Evolutionary conservation across 2,113 vertebrate genomes (phyloP).

Genomic region (Cyanistes caeruleus): DNA sequence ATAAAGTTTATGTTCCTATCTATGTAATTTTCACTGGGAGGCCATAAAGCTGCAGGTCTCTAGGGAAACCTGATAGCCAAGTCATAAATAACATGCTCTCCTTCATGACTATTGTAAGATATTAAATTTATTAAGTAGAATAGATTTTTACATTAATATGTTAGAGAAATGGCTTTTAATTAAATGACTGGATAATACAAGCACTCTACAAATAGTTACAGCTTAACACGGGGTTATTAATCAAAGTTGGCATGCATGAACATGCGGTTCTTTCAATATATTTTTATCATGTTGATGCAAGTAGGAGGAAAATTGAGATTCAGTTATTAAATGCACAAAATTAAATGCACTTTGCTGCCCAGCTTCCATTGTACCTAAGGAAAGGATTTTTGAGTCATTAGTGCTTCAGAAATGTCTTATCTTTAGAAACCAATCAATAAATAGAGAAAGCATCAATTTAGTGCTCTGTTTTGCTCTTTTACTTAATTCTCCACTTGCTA

Average conservation of each 20-base stretch:
- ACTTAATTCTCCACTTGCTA: neutral
- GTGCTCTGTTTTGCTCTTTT: neutral
- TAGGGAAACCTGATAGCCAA: neutral
- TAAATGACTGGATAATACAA: conserved; percentile 32
- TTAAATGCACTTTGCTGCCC: neutral
- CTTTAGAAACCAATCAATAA: conserved; percentile 4
- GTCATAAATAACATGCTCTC: neutral
- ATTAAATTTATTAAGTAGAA: neutral
- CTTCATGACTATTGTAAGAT: neutral
- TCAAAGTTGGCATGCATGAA: neutral
- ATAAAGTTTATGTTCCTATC: neutral
- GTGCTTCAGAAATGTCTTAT: neutral
- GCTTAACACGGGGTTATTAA: conserved; percentile 23
- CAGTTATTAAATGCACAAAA: conserved; percentile 5
- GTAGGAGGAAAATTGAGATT: conserved; percentile 6
- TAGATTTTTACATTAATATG: conserved; percentile 8
- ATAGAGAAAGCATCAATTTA: neutral
- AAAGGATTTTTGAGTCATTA: neutral
- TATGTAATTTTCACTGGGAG: neutral
- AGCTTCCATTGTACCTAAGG: neutral
- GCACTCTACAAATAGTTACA: conserved; percentile 27
- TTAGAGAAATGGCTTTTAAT: conserved; percentile 38
- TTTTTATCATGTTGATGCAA: conserved; percentile 25
- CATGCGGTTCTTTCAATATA: neutral
- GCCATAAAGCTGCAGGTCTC: neutral